These are phyloP conservation scores for Drosophila bocki DNA, from an alignment of 1,140 invertebrate genomes.

Conservation along the genomic window DNA sequence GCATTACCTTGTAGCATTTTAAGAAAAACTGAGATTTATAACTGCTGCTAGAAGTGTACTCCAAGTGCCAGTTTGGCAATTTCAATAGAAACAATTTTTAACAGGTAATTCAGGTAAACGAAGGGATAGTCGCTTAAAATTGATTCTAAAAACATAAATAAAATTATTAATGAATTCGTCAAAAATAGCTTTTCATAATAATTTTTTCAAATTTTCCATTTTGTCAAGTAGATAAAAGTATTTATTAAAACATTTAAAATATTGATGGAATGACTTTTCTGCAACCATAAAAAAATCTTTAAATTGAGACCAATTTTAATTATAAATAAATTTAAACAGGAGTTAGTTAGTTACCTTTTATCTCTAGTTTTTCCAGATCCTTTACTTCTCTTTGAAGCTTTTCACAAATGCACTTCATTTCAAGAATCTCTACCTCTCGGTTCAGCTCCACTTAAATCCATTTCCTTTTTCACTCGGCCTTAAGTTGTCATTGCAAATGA, in stretches of 20 bases:
- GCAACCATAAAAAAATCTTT: background rate
- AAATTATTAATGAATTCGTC: background rate
- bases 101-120: background rate
- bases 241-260: background rate
- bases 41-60: slow-evolving; percentile 1
- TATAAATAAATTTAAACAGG: background rate
- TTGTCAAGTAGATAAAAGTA: background rate
- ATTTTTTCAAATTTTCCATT: background rate
- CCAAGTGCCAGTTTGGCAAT: background rate
- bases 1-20: slow-evolving; percentile 30
- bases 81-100: background rate
- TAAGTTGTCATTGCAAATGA: slow-evolving; percentile 17
- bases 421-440: background rate
- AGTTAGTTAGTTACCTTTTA: background rate
- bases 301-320: background rate
- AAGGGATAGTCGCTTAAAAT: background rate
- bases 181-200: background rate
- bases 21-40: slow-evolving; percentile 13
- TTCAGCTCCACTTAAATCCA: background rate
- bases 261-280: fast-evolving
- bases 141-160: background rate
- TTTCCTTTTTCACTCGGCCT: slow-evolving; percentile 1
- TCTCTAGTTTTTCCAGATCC: no score
- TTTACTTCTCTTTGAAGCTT: background rate
- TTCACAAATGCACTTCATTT: background rate